Base-by-base conservation (phyloP, 92 coral and sea anemone species). In the Bergia puertoricense region DNA sequence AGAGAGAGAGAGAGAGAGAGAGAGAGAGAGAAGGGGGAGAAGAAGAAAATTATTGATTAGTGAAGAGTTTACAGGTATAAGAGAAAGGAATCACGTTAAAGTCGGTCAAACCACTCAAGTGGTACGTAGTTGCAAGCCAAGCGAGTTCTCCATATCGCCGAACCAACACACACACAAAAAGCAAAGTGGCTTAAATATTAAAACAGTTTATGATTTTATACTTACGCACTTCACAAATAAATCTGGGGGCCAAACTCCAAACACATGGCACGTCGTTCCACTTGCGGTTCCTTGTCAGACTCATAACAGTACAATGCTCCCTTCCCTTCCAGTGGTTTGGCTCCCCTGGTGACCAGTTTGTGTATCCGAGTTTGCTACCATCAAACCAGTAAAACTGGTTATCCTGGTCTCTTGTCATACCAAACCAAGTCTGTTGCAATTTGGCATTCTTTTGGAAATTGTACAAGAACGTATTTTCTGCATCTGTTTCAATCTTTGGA, bases 381-480 rank as follows among this genome's bases (percentile, higher is more conserved):
- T 86, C 89, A 54, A 50, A 51, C 88, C 88, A 85, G 88, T 73
- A 85, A 62, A 85, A 85, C 81, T 38, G 79, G 69, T 73, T 74
- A 44, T 85, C 54, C 71, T 75, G 67, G 9, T 46, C 81, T 56
- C 88, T 75, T 40, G 50, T 73, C 66, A 85, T 73, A 0, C 88
- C 88, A 2, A 85, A 43, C 88, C 88, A 85, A 39, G 69, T 62
- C 4, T 79, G 45, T 3, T 36, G 15, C 16, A n/a, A 13, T 50
- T 77, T 76, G n/a, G 73, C 41, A 23, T 40, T 86, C 51, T 75
- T 76, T 56, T 86, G 89, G 20, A 86, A 67, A 8, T 86, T 66
- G 59, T 75, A 86, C 57, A 76, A 54, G 54, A 86, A 86, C 11
- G 79, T 74, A 74, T 85, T 85, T 74, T 85, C 88, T 44, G 88